These are phyloP conservation scores for Micronycteris hirsuta DNA, from an alignment of 2,113 vertebrate genomes.

Conservation along the genomic window DNA sequence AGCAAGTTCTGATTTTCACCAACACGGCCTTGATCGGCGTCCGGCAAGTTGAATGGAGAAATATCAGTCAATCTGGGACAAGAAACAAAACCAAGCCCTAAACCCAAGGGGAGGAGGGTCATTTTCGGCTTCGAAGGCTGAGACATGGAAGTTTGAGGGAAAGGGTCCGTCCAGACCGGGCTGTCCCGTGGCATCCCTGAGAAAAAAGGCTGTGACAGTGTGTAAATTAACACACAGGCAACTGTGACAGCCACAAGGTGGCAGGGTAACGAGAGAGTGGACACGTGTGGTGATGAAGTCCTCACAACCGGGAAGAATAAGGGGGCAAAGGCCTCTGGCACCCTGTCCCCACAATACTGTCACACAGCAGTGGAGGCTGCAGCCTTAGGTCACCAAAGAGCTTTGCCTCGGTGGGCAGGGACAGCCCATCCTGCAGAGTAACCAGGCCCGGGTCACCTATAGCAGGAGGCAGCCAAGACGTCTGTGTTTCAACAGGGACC, in stretches of 20 bases:
- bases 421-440: not conserved
- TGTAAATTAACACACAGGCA: not conserved
- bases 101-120: not conserved
- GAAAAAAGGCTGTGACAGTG: not conserved
- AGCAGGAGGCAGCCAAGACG: fast-evolving
- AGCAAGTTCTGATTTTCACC: not conserved
- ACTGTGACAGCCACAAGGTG: fast-evolving
- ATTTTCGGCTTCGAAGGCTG: not conserved
- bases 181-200: too few species aligned
- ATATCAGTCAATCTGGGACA: not conserved
- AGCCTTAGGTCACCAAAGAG: not conserved
- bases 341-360: not conserved
- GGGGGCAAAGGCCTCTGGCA: not conserved
- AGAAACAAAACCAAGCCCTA: not conserved
- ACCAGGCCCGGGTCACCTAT: too few species aligned
- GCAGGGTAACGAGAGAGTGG: not conserved
- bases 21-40: not conserved
- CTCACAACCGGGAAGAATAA: not conserved
- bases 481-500: not conserved
- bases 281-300: fast-evolving
- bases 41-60: not conserved
- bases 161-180: not conserved
- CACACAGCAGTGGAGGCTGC: not conserved
- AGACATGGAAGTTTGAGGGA: not conserved
- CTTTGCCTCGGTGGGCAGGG: not conserved